A percentile compares a stretch with the other conserved stretches of the same genome.
These are phyloP conservation scores for Radopholus similis DNA, from an alignment of 1,140 invertebrate genomes.

Conservation along the genomic window DNA sequence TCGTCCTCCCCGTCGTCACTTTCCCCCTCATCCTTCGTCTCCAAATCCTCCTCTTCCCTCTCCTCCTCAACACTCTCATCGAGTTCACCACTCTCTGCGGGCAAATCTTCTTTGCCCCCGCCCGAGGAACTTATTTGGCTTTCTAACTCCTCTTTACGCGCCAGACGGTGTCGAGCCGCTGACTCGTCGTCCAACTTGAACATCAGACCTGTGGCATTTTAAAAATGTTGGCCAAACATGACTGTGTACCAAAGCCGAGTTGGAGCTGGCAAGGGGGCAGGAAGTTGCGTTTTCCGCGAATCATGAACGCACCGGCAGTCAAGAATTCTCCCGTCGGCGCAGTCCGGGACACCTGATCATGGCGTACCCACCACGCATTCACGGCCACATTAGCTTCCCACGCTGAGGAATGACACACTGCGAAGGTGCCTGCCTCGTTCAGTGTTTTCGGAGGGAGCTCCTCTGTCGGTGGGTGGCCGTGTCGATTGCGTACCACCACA, in stretches of 20 bases:
- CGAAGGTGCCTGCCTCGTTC: conserved; percentile 77
- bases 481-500: conserved; percentile 84
- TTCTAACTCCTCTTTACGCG: conserved; percentile 60
- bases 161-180: conserved; percentile 46
- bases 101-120: no score
- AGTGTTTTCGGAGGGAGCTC: conserved; percentile 81
- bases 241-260: conserved; percentile 79
- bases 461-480: background rate
- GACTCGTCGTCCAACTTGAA: conserved; percentile 73
- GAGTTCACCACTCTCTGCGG: no score
- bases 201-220: conserved; percentile 67
- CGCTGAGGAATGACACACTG: background rate
- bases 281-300: conserved; percentile 87
- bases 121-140: no score
- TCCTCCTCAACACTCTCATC: no score
- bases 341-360: conserved; percentile 78
- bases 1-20: conserved; percentile 34
- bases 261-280: conserved; percentile 82
- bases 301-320: conserved; percentile 93
- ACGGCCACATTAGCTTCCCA: no score
- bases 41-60: conserved; percentile 56
- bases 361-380: background rate
- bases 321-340: conserved; percentile 95
- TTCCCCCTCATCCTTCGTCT: conserved; percentile 44
- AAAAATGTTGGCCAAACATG: conserved; percentile 23